A percentile compares a stretch with the other conserved stretches of the same genome.
Evolutionary conservation across 2,888 invertebrate genomes (phyloP).

Genomic region (Pinctada fucata): DNA sequence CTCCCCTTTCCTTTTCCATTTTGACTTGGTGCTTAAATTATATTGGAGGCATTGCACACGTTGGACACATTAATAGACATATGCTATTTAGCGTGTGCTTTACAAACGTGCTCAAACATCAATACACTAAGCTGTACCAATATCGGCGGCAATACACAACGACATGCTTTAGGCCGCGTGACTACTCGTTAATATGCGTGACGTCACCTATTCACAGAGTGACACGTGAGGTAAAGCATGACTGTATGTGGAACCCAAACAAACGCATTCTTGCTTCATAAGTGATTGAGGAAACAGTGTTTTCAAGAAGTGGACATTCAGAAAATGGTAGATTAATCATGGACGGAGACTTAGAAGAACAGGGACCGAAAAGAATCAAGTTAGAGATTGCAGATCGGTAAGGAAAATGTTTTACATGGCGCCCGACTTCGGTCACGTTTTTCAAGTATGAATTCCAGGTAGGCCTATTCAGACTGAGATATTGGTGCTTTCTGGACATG

Average conservation of each 20-base stretch:
- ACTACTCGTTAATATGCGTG: slow-evolving; percentile 24
- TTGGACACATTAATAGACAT: too few relatives aligned
- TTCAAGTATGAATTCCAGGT: slow-evolving; percentile 1
- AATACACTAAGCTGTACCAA: too few relatives aligned
- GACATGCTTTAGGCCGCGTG: slow-evolving; percentile 24
- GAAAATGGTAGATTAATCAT: slow-evolving; percentile 20
- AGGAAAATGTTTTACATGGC: slow-evolving; percentile 5
- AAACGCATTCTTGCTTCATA: background rate
- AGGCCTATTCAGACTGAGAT: background rate
- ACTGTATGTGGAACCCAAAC: slow-evolving; percentile 13
- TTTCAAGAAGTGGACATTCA: background rate
- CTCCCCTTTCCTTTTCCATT: too few relatives aligned
- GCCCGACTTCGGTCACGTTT: slow-evolving; percentile 2
- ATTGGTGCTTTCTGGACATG: too few relatives aligned
- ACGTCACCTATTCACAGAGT: slow-evolving; percentile 27
- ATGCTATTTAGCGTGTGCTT: too few relatives aligned
- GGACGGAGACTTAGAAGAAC: slow-evolving; percentile 14
- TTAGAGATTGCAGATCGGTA: slow-evolving; percentile 37
- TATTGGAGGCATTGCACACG: too few relatives aligned
- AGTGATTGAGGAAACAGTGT: background rate
- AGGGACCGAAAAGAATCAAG: slow-evolving; percentile 40
- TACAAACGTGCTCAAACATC: too few relatives aligned
- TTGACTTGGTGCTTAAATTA: too few relatives aligned
- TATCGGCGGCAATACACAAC: background rate
- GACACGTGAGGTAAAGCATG: slow-evolving; percentile 42